Evolutionary conservation across 2,113 vertebrate species (phyloP), one percentile per base, ranked within the genome.

Genomic region (Condylura cristata): DNA sequence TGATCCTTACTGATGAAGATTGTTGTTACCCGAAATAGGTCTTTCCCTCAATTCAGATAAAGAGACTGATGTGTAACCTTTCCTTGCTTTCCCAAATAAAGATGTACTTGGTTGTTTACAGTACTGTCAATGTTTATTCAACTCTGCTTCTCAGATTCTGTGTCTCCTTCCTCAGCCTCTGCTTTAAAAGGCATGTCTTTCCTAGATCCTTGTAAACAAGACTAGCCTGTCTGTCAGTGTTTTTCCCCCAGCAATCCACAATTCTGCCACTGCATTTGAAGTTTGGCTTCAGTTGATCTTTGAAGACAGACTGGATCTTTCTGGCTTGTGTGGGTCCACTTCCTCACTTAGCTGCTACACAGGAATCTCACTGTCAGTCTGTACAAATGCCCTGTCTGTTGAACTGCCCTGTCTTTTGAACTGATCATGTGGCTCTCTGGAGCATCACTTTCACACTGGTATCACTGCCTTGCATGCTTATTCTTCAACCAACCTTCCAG

Each of bases 51-150:
- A 91, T 92, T 86, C 79, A 76, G 20, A 51, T 76, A 32, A 88
- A 95, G 48, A 95, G 75, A 84, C 46, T 41, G 72, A 93, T 39
- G 17, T 61, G 46, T 87, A 95, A 96, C 84, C 75, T 96, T 94
- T 85, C 14, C 68, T 87, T 91, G 53, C 87, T 84, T 96, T 95
- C 41, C 28, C 61, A 93, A 93, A 93, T 92, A 95, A 86, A 95
- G 92, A 95, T 81, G 74, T 92, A 53, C 61, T 93, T 34, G 66
- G 22, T 89, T 95, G 86, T 97, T 95, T 93, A 95, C 39, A 68
- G 30, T 39, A 63, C 84, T 96, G 92, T 94, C 93, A 95, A 75
- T 81, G 89, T 93, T 97, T 92, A 91, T 95, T 89, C 86, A 90
- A 5, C 70, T 95, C 78, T 72, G 34, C 37, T 86, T 88, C 65